Percentiles rank a stretch among this genome's conserved stretches.
Conservation (phyloP, 2,113 vertebrate genomes). For the Chunga burmeisteri region DNA sequence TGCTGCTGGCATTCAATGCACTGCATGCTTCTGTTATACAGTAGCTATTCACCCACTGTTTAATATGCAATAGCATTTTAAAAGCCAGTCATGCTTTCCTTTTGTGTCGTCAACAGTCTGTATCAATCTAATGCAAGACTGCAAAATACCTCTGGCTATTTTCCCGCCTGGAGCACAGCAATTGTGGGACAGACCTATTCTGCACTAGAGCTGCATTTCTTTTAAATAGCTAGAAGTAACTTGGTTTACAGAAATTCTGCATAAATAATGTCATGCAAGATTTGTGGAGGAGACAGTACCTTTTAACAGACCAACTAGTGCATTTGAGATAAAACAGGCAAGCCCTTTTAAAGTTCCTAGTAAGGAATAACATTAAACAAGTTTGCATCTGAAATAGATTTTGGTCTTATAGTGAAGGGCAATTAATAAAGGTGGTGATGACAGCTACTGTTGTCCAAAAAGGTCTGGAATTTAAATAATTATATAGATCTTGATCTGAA, state of each 20-base stretch:
- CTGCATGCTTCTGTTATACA: neutral
- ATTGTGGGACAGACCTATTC: neutral
- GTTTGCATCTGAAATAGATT: neutral
- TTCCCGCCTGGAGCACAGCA: neutral
- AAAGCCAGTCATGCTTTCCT: neutral
- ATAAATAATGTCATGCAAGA: neutral
- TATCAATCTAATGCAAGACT: neutral
- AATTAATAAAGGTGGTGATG: neutral
- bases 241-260: neutral
- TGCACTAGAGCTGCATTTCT: neutral
- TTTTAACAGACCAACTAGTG: neutral
- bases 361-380: neutral
- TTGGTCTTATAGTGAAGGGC: neutral
- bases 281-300: neutral
- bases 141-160: slow-evolving; percentile 4
- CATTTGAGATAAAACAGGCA: neutral
- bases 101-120: neutral
- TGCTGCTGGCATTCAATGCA: neutral
- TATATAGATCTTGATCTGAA: neutral
- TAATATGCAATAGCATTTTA: neutral
- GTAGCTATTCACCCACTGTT: neutral
- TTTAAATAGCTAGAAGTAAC: neutral
- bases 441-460: neutral
- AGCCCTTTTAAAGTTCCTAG: neutral
- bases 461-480: neutral